Evolutionary conservation across 2,113 vertebrate species (phyloP), one percentile per base, ranked within the genome.

Genomic region (Caranx ignobilis): DNA sequence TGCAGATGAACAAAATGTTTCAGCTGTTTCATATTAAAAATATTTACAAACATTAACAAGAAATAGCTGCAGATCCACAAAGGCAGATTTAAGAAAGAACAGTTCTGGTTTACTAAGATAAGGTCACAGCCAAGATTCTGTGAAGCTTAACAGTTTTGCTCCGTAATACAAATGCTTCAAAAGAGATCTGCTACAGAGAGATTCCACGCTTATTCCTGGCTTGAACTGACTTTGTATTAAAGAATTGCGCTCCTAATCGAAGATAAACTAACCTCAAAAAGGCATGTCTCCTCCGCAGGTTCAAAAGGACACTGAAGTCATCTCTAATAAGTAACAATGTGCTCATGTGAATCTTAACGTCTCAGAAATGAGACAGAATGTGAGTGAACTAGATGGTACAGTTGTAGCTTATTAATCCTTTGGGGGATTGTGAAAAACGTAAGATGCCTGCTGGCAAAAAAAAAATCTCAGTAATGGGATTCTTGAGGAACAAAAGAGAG

Each of bases 251-350:
- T 60, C 43, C 32, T 35, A 62, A 47, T 59, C 0, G 9, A 60
- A 68, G 54, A 50, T 69, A 68, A 75, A 73, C 34, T 56, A 31
- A 4, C 41, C 37, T 60, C 54, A 84, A 75, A 75, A 73, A 54
- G 21, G 21, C 34, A 48, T 0, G 52, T 83, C 52, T 68, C 55
- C 72, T 63, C 43, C 31, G 50, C 65, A 74, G 41, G 39, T 77
- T 82, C 61, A 71, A 71, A 86, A 79, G 71, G 65, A 57, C 45
- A 56, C 79, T n/a, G 63, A 68, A 45, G 48, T 78, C 54, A 56
- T 66, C 34, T 39, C 11, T 61, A 69, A 73, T 66, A 71, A 75
- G 31, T 47, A 41, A 54, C 13, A 21, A 45, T 19, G 56, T n/a
- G 35, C 26, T 67, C 13, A 1, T 62, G n/a, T 63, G 26, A 75